A percentile compares a stretch with the other conserved stretches of the same genome.
Conservation (phyloP, 2,797 vertebrate species). For the Typhlichthys subterraneus region DNA sequence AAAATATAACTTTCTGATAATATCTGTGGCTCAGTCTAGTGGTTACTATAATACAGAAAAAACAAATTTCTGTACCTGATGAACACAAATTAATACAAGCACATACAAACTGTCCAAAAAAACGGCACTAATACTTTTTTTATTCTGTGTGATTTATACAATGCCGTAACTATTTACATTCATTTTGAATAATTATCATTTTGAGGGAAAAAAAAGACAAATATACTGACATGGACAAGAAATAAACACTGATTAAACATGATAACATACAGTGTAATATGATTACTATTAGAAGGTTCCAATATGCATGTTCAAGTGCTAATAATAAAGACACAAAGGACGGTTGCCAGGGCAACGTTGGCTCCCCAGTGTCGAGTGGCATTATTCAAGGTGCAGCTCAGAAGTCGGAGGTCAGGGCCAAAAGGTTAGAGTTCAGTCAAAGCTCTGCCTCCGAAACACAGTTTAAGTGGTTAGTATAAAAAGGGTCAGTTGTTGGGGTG, state of each 20-base stretch:
- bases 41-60: constrained; percentile 71
- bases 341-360: constrained; percentile 27
- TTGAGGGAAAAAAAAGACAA: constrained; percentile 37
- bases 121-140: constrained; percentile 78
- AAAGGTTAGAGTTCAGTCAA: constrained; percentile 77
- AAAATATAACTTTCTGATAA: constrained; percentile 81
- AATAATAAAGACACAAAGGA: constrained; percentile 69
- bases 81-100: constrained; percentile 62
- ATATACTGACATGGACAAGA: constrained; percentile 61
- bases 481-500: constrained; percentile 24
- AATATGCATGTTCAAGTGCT: constrained; percentile 82
- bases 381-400: constrained; percentile 76
- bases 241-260: constrained; percentile 77
- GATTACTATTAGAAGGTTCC: constrained; percentile 74
- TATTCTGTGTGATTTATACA: constrained; percentile 77
- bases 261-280: constrained; percentile 68
- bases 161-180: constrained; percentile 78
- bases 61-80: constrained; percentile 72
- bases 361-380: constrained; percentile 64
- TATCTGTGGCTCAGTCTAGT: constrained; percentile 85
- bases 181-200: constrained; percentile 76
- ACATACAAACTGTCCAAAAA: constrained; percentile 58
- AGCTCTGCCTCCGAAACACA: constrained; percentile 68
- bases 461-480: constrained; percentile 77
- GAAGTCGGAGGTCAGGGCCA: constrained; percentile 56